A percentile compares a stretch with the other conserved stretches of the same genome.
Evolutionary conservation across 2,888 invertebrate species (phyloP).

Genomic region (Nesidiocoris tenuis): DNA sequence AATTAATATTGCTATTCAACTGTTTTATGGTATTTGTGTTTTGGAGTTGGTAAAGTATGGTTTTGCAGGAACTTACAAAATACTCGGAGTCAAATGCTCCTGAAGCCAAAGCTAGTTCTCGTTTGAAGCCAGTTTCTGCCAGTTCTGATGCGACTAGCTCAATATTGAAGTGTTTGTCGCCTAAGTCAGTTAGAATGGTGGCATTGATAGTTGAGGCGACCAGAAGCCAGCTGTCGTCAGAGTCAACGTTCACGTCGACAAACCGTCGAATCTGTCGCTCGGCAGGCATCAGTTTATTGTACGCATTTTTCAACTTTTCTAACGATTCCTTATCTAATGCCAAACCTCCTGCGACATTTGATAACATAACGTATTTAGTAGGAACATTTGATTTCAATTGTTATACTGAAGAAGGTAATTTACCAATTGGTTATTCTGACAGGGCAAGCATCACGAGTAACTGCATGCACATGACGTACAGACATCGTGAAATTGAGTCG

Average conservation of each 20-base stretch:
- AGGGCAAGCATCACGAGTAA: too few species aligned
- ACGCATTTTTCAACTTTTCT: not conserved
- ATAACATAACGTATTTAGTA: too few species aligned
- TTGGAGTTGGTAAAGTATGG: too few species aligned
- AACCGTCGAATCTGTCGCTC: not conserved
- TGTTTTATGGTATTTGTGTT: too few species aligned
- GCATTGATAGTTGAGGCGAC: not conserved
- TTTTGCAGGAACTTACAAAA: slow-evolving; percentile 3
- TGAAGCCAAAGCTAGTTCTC: not conserved
- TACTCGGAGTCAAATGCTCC: slow-evolving; percentile 6
- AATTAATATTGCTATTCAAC: too few species aligned
- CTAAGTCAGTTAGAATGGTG: not conserved
- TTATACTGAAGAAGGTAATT: too few species aligned
- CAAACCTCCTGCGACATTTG: not conserved
- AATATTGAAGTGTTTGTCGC: not conserved
- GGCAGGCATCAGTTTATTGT: not conserved
- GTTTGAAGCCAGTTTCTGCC: not conserved
- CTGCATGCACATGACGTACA: too few species aligned
- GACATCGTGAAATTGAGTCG: too few species aligned
- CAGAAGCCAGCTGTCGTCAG: not conserved
- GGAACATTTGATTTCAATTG: too few species aligned
- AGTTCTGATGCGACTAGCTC: not conserved
- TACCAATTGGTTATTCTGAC: too few species aligned
- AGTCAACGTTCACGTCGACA: not conserved
- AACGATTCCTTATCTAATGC: not conserved